Base-by-base conservation (phyloP, 2,797 vertebrate species). In the Trachurus trachurus region DNA sequence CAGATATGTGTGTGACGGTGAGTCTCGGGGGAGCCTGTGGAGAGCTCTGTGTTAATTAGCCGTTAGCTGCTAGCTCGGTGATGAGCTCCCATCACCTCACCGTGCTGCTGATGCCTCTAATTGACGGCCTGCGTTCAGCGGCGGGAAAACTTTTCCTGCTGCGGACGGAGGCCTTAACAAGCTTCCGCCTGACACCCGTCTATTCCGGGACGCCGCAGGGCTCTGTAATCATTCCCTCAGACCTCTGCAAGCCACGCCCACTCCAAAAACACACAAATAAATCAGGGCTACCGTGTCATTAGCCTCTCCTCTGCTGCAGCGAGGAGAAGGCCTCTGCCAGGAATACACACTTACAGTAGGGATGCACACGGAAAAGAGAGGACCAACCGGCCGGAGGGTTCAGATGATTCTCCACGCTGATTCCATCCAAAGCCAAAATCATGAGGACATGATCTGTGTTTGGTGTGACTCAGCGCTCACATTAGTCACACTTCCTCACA, bases 231-330 rank as follows among this genome's bases (percentile, higher is more conserved):
- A 90, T 74, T 75, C 2, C 67, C 54, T n/a, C 76, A 82, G 76
- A 65, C 42, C 45, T 80, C 52, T n/a, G 57, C 1, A 73, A 17
- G 72, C 81, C 47, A 82, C 81, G 2, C 83, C 78, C 75, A 78
- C 82, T 82, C 58, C 65, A 78, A 76, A 76, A 77, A 80, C 66
- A 85, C 85, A 72, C 80, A 87, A 63, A 45, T 88, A 91, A 91
- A 89, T 92, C 90, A 92, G 69, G 60, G 66, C 84, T 75, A 83
- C 82, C 8, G 2, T 93, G 80, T 80, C 91, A 93, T 95, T 94
- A 92, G 76, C 79, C 26, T n/a, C 54, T 74, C 53, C 56, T 77
- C 34, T 29, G 84, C 82, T 78, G 90, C 42, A 90, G 78, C 22
- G 26, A 26, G 26, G 53, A 78, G 42, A 78, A n/a, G 49, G 29